Percentiles rank a stretch among this genome's conserved stretches.
phyloP scores from a whole-genome alignment of 2,797 vertebrate genomes.

The Bryconaethiops microstoma region DNA sequence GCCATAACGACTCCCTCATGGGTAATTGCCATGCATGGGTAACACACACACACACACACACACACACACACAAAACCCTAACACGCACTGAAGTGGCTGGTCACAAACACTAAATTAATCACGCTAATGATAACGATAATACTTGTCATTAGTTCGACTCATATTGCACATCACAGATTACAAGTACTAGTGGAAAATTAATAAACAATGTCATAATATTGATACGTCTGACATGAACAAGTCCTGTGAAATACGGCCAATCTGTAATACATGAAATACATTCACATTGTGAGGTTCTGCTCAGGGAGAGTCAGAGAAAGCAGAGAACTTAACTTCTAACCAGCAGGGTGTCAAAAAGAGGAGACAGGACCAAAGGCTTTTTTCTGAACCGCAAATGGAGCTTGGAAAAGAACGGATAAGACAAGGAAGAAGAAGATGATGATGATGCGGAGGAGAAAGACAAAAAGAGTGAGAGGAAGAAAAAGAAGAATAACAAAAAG shows the following conservation, averaged over 20 bases:
- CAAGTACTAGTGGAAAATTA: slow-evolving; percentile 57
- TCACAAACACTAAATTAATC: slow-evolving; percentile 46
- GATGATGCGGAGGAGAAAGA: not conserved
- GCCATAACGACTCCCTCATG: slow-evolving; percentile 39
- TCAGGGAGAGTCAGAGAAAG: slow-evolving; percentile 19
- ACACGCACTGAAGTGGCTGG: slow-evolving; percentile 39
- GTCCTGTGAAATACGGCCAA: slow-evolving; percentile 44
- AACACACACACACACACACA: not conserved
- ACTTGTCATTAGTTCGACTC: slow-evolving; percentile 62
- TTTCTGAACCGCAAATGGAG: not conserved
- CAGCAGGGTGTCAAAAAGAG: not conserved
- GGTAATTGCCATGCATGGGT: slow-evolving; percentile 46
- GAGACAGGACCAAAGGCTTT: not conserved
- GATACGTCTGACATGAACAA: slow-evolving; percentile 48
- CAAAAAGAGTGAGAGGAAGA: not conserved
- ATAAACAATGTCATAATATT: slow-evolving; percentile 58
- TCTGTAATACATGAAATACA: slow-evolving; percentile 51
- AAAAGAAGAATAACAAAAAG: not conserved
- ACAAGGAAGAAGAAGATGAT: too few relatives aligned
- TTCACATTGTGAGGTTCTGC: slow-evolving; percentile 32
- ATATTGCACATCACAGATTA: slow-evolving; percentile 56
- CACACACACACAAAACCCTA: slow-evolving; percentile 34
- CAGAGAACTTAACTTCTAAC: not conserved
- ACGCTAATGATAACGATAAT: slow-evolving; percentile 48
- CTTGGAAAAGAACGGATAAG: not conserved